Conservation (phyloP, 2,888 invertebrate genomes). For the Ormia ochracea region DNA sequence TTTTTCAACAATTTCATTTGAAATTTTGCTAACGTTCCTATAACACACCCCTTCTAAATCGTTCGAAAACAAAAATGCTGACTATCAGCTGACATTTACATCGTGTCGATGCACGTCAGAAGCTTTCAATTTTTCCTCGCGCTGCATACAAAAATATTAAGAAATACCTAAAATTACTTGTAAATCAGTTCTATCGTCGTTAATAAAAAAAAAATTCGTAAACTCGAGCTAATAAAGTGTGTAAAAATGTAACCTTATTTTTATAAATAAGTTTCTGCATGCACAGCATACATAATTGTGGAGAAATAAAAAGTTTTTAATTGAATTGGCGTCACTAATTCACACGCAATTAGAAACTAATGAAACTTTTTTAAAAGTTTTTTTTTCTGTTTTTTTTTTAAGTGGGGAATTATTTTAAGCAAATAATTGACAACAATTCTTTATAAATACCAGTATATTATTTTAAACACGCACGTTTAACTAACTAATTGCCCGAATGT, state of each 20-base stretch:
- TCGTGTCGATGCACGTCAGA: constrained; percentile 1
- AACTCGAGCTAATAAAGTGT: constrained; percentile 16
- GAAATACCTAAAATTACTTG: neutral
- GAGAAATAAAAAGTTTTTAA: constrained; percentile 32
- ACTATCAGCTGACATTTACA: neutral
- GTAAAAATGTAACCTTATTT: constrained; percentile 53
- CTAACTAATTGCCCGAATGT: neutral
- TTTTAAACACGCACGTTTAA: constrained; percentile 41
- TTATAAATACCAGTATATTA: neutral
- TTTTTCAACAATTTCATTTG: neutral
- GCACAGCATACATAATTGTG: constrained; percentile 72
- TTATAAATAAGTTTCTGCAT: constrained; percentile 71
- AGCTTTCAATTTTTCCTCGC: neutral
- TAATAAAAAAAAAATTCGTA: neutral
- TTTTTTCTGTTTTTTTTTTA: constrained; percentile 3
- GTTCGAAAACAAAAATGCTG: neutral
- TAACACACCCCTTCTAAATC: neutral
- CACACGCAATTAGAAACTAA: neutral
- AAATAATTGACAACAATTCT: neutral
- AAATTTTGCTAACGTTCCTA: neutral
- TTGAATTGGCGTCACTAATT: constrained; percentile 63
- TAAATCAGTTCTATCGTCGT: neutral
- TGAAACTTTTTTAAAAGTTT: neutral
- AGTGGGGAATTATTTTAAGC: neutral
- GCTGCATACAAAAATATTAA: neutral